Evolutionary conservation across 2,888 invertebrate species (phyloP), one percentile per base, ranked within the genome.

Genomic region (Anaspis maculata): DNA sequence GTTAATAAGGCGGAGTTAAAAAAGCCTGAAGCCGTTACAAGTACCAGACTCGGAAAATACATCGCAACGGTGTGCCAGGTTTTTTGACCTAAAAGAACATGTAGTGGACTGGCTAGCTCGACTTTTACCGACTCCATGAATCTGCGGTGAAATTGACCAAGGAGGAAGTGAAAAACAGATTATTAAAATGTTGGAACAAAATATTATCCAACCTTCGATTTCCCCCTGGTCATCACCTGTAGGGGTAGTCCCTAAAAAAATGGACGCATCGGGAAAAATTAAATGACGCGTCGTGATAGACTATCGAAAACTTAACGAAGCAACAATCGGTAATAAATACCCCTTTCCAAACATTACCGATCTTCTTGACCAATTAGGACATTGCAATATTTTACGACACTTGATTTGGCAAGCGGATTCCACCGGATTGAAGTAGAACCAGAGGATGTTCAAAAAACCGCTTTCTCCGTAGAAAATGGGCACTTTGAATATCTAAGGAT

Each of bases 271-370:
- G 19, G 9, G 9, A 19, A 19, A 19, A 19, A n/a, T n/a, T n/a
- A n/a, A n/a, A 9, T 19, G 9, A 6, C 19, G 19, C 5, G 19
- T 19, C 5, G 19, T 19, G 5, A 9, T 19, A 6, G 19, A 19
- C 19, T 19, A 19, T 19, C 19, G 19, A 19, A 19, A 19, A 19
- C 19, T 19, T 19, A 9, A 19, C 9, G 19, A 19, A 5, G 9
- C 9, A 5, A 19, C 19, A 19, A 19, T 19, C 9, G 19, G 19
- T 9, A 19, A 5, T 9, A 9, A 5, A 9, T 19, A 19, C 19
- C 24, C 24, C 11, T 5, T 24, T 7, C 24, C 24, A 10, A 24
- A 24, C 24, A 24, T 24, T 24, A 24, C 24, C 6, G 24, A 24
- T 11, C 5, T 24, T 5, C 10, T 24, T 9, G 24, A 24, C 11